Evolutionary conservation across 2,113 vertebrate genomes (phyloP).

Genomic region (Apus apus): DNA sequence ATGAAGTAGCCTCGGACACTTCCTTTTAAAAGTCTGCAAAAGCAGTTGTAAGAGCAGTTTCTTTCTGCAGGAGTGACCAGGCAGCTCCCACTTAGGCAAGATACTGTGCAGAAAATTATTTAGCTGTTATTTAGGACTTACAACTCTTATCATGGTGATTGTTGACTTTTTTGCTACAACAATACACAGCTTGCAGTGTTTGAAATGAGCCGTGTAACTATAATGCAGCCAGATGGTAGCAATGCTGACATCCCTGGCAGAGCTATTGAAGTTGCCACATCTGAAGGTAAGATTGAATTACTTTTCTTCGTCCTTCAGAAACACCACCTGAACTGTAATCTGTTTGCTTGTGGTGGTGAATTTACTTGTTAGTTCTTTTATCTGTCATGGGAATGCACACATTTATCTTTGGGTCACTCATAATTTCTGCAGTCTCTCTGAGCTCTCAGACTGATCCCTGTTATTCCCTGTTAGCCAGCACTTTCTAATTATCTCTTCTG

Average conservation of each 20-base stretch:
- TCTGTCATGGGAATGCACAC: background rate
- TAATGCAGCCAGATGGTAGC: background rate
- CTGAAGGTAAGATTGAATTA: background rate
- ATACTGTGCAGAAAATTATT: background rate
- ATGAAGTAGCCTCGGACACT: background rate
- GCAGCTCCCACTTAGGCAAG: background rate
- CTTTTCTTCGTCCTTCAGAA: background rate
- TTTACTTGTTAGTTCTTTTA: constrained; percentile 31
- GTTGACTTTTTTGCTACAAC: background rate
- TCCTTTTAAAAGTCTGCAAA: background rate
- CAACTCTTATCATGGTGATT: background rate
- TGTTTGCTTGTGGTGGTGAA: background rate
- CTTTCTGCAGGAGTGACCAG: background rate
- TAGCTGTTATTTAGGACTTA: background rate
- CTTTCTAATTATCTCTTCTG: background rate
- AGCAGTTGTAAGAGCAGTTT: background rate
- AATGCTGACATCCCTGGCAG: background rate
- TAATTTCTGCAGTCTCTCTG: background rate
- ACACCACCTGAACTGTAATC: background rate
- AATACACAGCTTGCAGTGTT: background rate
- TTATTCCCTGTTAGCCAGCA: background rate
- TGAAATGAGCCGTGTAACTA: background rate
- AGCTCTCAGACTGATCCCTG: background rate
- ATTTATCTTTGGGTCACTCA: background rate
- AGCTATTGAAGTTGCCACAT: background rate